Evolutionary conservation across 2,797 vertebrate species (phyloP).

Genomic region (Diceros bicornis): DNA sequence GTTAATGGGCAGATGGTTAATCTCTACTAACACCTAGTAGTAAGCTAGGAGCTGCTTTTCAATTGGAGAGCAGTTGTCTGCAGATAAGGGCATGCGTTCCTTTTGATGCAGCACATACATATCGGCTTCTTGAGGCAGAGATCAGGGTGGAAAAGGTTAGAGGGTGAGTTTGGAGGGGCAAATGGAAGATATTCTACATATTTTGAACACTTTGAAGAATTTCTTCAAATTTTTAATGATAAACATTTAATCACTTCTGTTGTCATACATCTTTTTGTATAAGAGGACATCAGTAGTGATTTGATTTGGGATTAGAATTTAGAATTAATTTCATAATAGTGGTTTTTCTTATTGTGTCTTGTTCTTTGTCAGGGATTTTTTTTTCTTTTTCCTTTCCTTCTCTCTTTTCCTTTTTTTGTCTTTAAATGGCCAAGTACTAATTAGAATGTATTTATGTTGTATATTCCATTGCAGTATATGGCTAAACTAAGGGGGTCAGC

Average conservation of each 20-base stretch:
- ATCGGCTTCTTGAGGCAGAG: not conserved
- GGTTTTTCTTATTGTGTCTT: not conserved
- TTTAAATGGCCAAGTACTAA: not conserved
- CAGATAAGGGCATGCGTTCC: not conserved
- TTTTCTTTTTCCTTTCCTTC: not conserved
- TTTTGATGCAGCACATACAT: not conserved
- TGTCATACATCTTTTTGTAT: not conserved
- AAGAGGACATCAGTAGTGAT: not conserved
- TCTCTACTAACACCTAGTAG: not conserved
- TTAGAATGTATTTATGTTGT: not conserved
- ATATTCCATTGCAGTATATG: not conserved
- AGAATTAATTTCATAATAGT: conserved; percentile 37
- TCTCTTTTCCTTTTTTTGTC: not conserved
- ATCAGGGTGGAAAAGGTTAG: not conserved
- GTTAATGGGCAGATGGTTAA: not conserved
- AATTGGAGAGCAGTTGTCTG: not conserved
- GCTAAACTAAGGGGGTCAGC: not conserved
- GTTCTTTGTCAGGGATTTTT: not conserved
- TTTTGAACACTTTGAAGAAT: conserved; percentile 36
- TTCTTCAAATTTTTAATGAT: not conserved
- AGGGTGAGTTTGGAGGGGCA: not conserved
- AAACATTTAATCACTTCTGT: conserved; percentile 24
- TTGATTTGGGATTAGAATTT: conserved; percentile 41
- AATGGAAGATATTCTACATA: not conserved
- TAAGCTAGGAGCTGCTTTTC: not conserved